Conservation (phyloP, 1,140 invertebrate genomes). For the Zeugodacus cucurbitae region DNA sequence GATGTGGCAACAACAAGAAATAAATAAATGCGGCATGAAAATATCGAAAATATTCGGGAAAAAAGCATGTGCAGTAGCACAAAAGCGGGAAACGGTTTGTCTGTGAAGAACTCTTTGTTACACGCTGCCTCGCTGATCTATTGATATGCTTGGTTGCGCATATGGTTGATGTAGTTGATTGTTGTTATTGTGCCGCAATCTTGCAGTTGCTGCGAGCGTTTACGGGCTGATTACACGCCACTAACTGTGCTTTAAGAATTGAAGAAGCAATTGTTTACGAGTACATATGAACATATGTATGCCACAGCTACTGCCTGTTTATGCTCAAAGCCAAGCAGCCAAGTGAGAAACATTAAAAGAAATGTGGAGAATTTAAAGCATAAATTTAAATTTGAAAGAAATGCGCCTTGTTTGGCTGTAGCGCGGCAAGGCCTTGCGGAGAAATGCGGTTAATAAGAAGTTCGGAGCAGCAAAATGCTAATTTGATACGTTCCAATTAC, state of each 20-base stretch:
- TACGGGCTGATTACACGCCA: constrained; percentile 5
- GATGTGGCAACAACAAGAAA: background rate
- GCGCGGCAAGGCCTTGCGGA: too few relatives aligned
- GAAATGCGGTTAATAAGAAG: background rate
- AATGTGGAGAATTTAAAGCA: background rate
- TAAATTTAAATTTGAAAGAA: background rate
- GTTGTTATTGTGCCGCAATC: background rate
- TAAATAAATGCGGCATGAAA: background rate
- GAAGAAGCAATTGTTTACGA: background rate
- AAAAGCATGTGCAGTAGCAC: background rate
- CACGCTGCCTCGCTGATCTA: background rate
- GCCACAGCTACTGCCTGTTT: background rate
- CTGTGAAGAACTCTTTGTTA: background rate
- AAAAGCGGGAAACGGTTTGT: background rate
- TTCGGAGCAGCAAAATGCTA: constrained; percentile 45
- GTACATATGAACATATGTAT: background rate
- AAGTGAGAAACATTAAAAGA: background rate
- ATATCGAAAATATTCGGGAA: too few relatives aligned
- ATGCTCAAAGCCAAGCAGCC: background rate
- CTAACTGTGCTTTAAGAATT: background rate
- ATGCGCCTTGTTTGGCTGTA: too few relatives aligned
- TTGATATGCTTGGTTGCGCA: background rate
- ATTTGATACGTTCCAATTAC: constrained; percentile 64
- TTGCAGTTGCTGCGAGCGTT: background rate
- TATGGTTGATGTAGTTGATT: too few relatives aligned